These are phyloP conservation scores for Pardosa pseudoannulata DNA, from an alignment of 2,888 invertebrate species.

Conservation along the genomic window DNA sequence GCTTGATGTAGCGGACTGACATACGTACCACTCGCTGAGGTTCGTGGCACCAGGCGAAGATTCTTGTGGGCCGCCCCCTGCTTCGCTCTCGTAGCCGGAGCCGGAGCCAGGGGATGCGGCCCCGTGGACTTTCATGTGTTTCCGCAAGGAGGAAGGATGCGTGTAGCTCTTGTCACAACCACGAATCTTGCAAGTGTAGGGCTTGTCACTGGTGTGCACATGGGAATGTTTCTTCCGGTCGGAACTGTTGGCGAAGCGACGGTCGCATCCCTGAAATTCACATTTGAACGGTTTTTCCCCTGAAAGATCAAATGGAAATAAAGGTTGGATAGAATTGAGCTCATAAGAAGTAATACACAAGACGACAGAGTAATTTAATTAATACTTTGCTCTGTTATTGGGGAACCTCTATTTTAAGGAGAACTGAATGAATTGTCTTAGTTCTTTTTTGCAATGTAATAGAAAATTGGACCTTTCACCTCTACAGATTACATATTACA, in stretches of 20 bases:
- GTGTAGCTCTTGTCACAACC: slow-evolving; percentile 99
- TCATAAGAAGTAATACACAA: too few relatives aligned
- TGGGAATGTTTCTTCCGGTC: slow-evolving; percentile 99
- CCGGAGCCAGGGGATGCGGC: slow-evolving; percentile 78
- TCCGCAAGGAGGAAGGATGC: slow-evolving; percentile 97
- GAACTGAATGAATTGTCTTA: too few relatives aligned
- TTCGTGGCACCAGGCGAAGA: slow-evolving; percentile 79
- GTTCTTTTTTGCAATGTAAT: too few relatives aligned
- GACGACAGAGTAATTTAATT: too few relatives aligned
- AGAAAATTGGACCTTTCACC: too few relatives aligned
- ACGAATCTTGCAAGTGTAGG: slow-evolving; percentile 96
- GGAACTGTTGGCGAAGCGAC: slow-evolving; percentile 98
- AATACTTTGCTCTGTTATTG: too few relatives aligned
- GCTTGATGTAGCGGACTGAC: slow-evolving; percentile 82
- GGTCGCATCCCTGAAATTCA: slow-evolving; percentile 97
- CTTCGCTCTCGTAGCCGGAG: slow-evolving; percentile 62
- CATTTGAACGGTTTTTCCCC: slow-evolving; percentile 99
- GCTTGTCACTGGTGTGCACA: slow-evolving; percentile 99
- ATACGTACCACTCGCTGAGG: slow-evolving; percentile 88
- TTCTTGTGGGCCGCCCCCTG: background rate
- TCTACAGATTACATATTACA: too few relatives aligned
- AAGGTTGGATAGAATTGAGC: too few relatives aligned
- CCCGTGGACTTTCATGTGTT: slow-evolving; percentile 94
- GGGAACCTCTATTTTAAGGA: too few relatives aligned
- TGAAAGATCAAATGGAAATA: slow-evolving; percentile 80